Evolutionary conservation across 2,113 vertebrate species (phyloP), one percentile per base, ranked within the genome.

Genomic region (Harpagus bidentatus): DNA sequence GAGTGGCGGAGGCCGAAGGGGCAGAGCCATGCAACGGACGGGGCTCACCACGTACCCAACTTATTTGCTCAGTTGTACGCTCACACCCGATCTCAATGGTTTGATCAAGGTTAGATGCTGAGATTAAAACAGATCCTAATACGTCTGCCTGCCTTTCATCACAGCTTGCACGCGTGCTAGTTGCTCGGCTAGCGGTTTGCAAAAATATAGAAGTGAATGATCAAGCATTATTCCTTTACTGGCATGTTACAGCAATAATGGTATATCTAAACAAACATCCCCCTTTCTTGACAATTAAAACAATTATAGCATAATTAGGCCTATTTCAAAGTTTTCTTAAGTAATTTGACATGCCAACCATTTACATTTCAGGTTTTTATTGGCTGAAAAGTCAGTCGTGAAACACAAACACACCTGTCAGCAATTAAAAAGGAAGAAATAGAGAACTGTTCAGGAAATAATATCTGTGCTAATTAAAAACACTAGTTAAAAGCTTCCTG

Each of bases 401-500:
- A 98, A 98, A 98, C 96, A 93, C 98, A 98, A 98, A 98, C 98
- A 99, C 99, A 99, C 99, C 99, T 99, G 99, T 98, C 99, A 98
- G 98, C 98, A 99, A 99, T 99, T 99, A 99, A 98, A 98, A 98
- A 97, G 97, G 98, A 99, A 98, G 98, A 99, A 99, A 98, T 98
- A 98, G 98, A 98, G 98, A 98, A 98, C 98, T 98, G 99, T 88
- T 98, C 99, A 99, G 99, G 99, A 99, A 99, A 99, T 99, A 99
- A 98, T 99, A 99, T 98, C 98, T 98, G 98, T 98, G 98, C 98
- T 99, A 99, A 99, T 99, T 99, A 99, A 99, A 99, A 99, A 97
- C 99, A 99, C 98, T 99, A 99, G 98, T 99, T 99, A 99, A 99
- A 99, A 99, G 99, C 99, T 99, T 99, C 99, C 99, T 99, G 99